Percentiles rank a stretch among this genome's conserved stretches.
Evolutionary conservation across 2,113 vertebrate species (phyloP).

Genomic region (Siniperca knerii): DNA sequence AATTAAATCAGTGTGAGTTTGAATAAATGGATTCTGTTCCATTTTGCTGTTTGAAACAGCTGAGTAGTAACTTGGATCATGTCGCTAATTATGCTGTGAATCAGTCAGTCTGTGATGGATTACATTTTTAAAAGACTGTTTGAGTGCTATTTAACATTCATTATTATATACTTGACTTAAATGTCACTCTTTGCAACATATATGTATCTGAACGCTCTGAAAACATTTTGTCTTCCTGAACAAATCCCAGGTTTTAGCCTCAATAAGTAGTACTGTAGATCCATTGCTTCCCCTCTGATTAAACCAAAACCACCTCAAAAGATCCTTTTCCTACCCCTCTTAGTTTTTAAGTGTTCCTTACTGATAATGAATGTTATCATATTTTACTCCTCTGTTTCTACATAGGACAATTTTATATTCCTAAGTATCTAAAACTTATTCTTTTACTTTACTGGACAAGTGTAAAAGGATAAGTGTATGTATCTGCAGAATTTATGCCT

Average conservation of each 20-base stretch:
- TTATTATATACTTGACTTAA: neutral
- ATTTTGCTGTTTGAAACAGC: neutral
- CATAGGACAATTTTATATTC: neutral
- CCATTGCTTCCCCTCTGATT: conserved; percentile 46
- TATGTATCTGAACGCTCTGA: conserved; percentile 66
- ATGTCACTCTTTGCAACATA: conserved; percentile 23
- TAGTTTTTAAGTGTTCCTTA: conserved; percentile 32
- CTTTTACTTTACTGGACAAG: neutral
- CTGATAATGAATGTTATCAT: conserved; percentile 38
- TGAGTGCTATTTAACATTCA: neutral
- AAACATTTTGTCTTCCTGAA: conserved; percentile 75
- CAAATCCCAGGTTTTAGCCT: conserved; percentile 69
- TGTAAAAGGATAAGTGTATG: neutral
- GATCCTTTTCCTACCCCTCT: conserved; percentile 29
- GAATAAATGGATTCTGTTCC: neutral
- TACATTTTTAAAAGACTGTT: neutral
- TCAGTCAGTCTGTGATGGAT: conserved; percentile 48
- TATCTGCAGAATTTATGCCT: neutral
- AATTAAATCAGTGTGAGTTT: neutral
- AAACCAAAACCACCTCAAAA: conserved; percentile 17
- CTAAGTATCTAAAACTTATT: neutral
- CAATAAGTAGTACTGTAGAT: conserved; percentile 69
- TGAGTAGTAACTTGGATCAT: neutral
- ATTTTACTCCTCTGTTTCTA: neutral
- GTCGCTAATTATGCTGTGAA: neutral